A percentile compares a stretch with the other conserved stretches of the same genome.
These are phyloP conservation scores for Aurelia aurita DNA, from an alignment of 30 jellyfish, hydroid and myxozoan genomes.

Conservation along the genomic window DNA sequence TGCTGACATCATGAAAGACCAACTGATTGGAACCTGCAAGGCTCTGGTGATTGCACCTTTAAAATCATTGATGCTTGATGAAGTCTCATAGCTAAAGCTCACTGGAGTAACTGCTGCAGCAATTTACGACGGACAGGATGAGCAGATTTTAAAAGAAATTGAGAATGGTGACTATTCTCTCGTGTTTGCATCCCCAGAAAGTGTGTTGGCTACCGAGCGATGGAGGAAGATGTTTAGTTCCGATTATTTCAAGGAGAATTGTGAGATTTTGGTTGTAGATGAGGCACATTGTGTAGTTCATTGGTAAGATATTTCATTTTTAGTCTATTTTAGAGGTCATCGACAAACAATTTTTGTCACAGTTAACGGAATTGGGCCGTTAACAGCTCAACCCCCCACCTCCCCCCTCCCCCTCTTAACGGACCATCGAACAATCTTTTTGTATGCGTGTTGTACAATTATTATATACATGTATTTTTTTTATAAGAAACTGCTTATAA, in stretches of 20 bases:
- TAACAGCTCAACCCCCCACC: too few species aligned
- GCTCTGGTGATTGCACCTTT: slow-evolving; percentile 27
- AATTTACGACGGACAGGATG: neutral
- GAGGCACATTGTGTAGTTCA: slow-evolving; percentile 24
- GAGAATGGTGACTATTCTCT: neutral
- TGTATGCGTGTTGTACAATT: too few species aligned
- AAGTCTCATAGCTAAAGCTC: neutral
- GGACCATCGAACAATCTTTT: too few species aligned
- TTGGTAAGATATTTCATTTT: neutral
- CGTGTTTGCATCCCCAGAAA: neutral
- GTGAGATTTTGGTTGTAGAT: slow-evolving; percentile 25
- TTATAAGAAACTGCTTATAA: too few species aligned
- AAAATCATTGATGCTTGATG: slow-evolving; percentile 15
- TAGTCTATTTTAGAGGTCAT: too few species aligned
- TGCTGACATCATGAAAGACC: slow-evolving; percentile 13
- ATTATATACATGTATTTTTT: too few species aligned
- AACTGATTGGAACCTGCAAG: neutral
- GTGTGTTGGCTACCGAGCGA: neutral
- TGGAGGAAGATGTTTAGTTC: slow-evolving; percentile 12
- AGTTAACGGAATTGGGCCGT: too few species aligned
- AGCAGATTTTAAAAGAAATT: neutral
- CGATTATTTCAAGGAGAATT: neutral
- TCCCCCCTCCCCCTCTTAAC: too few species aligned
- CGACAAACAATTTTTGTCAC: too few species aligned
- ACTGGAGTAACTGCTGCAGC: slow-evolving; percentile 16